These are phyloP conservation scores for Macaca fascicularis DNA, from an alignment of 2,113 vertebrate species.

Conservation along the genomic window DNA sequence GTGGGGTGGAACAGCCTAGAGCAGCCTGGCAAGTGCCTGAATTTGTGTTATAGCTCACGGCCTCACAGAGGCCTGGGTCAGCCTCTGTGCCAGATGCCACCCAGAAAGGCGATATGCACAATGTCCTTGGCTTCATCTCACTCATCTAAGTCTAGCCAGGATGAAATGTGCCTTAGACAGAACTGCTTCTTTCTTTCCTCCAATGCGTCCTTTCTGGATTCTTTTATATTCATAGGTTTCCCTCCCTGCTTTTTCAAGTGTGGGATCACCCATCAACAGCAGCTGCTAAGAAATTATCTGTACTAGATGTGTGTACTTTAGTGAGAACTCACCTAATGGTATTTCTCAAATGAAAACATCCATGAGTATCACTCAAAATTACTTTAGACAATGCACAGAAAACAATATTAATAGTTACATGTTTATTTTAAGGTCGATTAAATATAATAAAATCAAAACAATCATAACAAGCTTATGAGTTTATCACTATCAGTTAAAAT, in stretches of 20 bases:
- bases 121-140: background rate
- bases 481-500: background rate
- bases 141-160: background rate
- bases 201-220: background rate
- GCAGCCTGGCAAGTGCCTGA: background rate
- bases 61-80: rapidly evolving
- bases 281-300: background rate
- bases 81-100: background rate
- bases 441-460: background rate
- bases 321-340: background rate
- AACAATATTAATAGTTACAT: background rate
- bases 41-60: background rate
- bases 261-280: background rate
- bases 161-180: background rate
- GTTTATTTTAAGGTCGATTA: background rate
- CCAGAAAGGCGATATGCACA: background rate
- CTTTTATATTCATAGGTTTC: background rate
- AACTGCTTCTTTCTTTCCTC: background rate
- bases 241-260: background rate
- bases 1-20: background rate
- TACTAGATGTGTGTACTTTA: background rate
- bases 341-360: background rate
- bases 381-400: background rate
- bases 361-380: constrained; percentile 3
- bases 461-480: background rate